These are phyloP conservation scores for Oppia nitens DNA, from an alignment of 1,140 invertebrate genomes.

Conservation along the genomic window DNA sequence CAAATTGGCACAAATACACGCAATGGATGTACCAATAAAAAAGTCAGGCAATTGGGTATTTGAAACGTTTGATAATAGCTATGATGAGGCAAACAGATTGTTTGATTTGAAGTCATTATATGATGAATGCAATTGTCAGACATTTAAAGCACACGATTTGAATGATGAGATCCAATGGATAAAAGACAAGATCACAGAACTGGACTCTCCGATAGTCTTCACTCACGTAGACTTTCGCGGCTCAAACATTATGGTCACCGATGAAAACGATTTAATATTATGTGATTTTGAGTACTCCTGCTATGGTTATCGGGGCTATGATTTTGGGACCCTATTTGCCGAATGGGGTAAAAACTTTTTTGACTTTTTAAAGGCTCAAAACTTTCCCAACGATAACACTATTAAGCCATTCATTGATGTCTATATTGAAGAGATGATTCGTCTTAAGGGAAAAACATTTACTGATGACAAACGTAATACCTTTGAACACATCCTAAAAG, in stretches of 20 bases:
- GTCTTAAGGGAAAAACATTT: no score
- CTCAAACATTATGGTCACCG: slow-evolving; percentile 10
- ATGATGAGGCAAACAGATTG: neutral
- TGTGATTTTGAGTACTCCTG: slow-evolving; percentile 11
- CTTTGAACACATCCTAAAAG: no score
- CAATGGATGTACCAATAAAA: neutral
- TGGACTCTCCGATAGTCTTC: neutral
- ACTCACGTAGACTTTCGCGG: slow-evolving; percentile 9
- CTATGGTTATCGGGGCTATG: slow-evolving; percentile 9
- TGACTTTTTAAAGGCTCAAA: no score
- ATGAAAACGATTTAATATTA: slow-evolving; percentile 2
- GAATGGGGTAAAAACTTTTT: no score
- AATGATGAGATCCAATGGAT: neutral
- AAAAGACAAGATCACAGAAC: neutral
- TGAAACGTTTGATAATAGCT: neutral
- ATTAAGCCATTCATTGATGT: no score
- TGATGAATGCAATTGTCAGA: neutral
- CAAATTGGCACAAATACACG: neutral
- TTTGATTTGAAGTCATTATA: neutral
- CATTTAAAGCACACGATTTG: neutral
- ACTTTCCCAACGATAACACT: no score
- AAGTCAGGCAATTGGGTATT: neutral
- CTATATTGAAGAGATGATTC: no score
- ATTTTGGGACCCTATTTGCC: neutral
- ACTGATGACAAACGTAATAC: no score